These are phyloP conservation scores for Saccostrea glomerata DNA, from an alignment of 1,140 invertebrate genomes.

Conservation along the genomic window DNA sequence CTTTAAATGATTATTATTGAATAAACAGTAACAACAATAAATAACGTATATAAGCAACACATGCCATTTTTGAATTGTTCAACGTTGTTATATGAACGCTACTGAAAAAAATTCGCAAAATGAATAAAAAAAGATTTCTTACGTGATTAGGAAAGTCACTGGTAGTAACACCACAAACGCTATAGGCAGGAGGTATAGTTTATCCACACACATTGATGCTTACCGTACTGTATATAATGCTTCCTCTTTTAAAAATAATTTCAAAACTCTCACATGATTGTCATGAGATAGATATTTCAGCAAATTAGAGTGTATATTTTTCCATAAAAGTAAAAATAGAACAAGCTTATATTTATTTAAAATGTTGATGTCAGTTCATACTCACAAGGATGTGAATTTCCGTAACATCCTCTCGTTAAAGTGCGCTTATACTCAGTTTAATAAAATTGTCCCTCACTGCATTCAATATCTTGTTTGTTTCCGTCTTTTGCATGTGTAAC, in stretches of 20 bases:
- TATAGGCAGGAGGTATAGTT: constrained; percentile 33
- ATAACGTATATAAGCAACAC: too few relatives aligned
- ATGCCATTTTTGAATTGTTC: too few relatives aligned
- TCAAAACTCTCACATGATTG: not conserved
- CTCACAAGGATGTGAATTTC: not conserved
- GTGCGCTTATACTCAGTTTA: not conserved
- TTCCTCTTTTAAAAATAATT: not conserved
- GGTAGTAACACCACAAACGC: constrained; percentile 54
- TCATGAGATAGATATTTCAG: not conserved
- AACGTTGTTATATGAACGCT: too few relatives aligned
- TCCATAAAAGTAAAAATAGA: not conserved
- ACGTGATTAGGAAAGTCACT: constrained; percentile 60
- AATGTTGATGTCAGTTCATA: not conserved
- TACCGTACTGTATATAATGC: not conserved
- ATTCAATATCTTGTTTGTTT: too few relatives aligned
- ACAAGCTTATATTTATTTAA: not conserved
- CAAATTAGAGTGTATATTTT: not conserved
- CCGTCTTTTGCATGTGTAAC: too few relatives aligned
- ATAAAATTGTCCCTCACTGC: too few relatives aligned
- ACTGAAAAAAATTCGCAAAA: too few relatives aligned
- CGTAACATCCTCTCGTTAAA: not conserved
- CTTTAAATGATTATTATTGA: too few relatives aligned
- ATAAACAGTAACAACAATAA: too few relatives aligned
- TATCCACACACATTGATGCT: not conserved
- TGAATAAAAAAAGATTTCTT: constrained; percentile 38